Conservation (phyloP, 2,888 invertebrate species). For the Hofmannophila pseudospretella region DNA sequence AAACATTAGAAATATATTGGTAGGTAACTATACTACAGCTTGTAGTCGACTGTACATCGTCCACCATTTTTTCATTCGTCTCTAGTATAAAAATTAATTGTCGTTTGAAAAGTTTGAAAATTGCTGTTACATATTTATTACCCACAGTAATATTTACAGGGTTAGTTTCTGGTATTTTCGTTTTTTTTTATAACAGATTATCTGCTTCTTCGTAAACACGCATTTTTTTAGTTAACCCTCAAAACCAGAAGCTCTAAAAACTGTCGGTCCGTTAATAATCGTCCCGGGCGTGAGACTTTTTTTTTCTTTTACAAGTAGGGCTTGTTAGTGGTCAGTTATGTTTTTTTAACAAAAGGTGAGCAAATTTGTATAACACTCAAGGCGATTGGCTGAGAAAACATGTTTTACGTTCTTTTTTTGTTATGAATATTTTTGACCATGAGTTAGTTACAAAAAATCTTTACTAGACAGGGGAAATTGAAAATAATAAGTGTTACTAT, state of each 20-base stretch:
- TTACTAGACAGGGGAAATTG: no score
- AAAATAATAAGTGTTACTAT: no score
- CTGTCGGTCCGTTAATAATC: slow-evolving; percentile 13
- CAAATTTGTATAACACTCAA: slow-evolving; percentile 48
- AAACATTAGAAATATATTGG: no score
- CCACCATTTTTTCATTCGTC: no score
- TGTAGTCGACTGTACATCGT: no score
- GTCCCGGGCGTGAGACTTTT: slow-evolving; percentile 43
- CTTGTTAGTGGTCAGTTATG: slow-evolving; percentile 54
- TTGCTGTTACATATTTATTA: no score
- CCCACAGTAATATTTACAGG: neutral
- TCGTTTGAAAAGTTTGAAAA: no score
- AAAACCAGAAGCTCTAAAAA: slow-evolving; percentile 15
- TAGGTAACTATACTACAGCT: no score
- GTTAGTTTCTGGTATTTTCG: neutral
- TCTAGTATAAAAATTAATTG: no score
- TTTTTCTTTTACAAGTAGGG: slow-evolving; percentile 22
- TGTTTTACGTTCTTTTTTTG: slow-evolving; percentile 16
- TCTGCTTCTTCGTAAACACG: no score
- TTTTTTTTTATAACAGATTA: neutral
- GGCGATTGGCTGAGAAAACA: slow-evolving; percentile 44
- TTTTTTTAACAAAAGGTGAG: slow-evolving; percentile 30
- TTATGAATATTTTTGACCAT: slow-evolving; percentile 30
- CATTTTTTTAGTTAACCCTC: no score
- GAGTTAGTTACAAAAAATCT: neutral